phyloP scores from a whole-genome alignment of 2,113 vertebrate genomes.

The human (Homo sapiens) region DNA sequence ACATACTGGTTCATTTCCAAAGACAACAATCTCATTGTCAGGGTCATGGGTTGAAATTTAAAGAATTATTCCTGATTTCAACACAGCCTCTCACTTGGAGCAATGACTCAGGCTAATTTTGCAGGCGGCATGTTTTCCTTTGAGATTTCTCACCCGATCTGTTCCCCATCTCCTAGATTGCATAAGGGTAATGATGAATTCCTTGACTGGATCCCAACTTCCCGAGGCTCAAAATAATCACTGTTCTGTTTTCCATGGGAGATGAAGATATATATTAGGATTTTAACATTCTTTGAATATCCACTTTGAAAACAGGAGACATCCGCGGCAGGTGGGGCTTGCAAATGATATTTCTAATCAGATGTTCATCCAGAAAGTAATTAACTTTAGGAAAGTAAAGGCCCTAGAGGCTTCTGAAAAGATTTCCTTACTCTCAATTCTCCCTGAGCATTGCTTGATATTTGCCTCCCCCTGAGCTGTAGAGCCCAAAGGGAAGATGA shows the following conservation, averaged over 20 bases:
- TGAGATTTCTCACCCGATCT: conserved; percentile 55
- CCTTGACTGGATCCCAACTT: conserved; percentile 51
- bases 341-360: conserved; percentile 73
- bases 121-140: conserved; percentile 45
- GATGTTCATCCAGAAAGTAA: conserved; percentile 72
- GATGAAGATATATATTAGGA: conserved; percentile 53
- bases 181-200: conserved; percentile 60
- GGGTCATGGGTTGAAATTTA: not conserved
- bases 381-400: conserved; percentile 61
- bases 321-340: conserved; percentile 51
- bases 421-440: not conserved
- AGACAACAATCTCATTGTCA: not conserved
- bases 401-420: conserved; percentile 22
- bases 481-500: not conserved
- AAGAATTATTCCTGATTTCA: not conserved
- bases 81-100: conserved; percentile 6
- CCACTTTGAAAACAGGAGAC: conserved; percentile 61
- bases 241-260: conserved; percentile 50
- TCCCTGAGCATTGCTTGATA: not conserved
- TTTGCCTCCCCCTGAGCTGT: not conserved
- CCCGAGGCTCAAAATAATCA: conserved; percentile 61
- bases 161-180: conserved; percentile 51
- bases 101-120: conserved; percentile 65
- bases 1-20: not conserved
- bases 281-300: conserved; percentile 65